Percentiles rank a stretch among this genome's conserved stretches.
phyloP scores from a whole-genome alignment of 2,113 vertebrate species.

The Grus americana region DNA sequence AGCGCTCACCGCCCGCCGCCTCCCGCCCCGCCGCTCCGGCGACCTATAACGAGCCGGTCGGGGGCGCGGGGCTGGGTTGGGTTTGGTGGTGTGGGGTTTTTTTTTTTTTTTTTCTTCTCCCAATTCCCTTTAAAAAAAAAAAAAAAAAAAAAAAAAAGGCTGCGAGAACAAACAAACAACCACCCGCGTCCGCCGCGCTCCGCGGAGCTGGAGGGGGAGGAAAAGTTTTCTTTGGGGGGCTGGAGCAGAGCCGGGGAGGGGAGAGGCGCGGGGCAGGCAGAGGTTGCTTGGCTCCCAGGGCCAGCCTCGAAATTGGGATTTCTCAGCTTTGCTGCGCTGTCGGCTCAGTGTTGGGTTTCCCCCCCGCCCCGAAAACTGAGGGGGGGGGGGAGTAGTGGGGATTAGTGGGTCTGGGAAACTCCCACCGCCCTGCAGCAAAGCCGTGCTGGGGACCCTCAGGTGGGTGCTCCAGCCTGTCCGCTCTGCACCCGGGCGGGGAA shows the following conservation, averaged over 20 bases:
- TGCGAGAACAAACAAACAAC: not conserved
- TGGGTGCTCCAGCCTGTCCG: rapidly evolving
- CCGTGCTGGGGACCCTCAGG: not conserved
- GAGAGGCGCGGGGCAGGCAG: not conserved
- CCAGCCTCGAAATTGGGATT: not conserved
- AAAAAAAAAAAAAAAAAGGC: not conserved
- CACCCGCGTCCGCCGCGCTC: not conserved
- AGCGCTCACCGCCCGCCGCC: not conserved
- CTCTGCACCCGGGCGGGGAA: not conserved
- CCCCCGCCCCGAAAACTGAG: not conserved
- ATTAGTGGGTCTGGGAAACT: not conserved
- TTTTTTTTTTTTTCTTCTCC: not conserved
- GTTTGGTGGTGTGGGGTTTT: not conserved
- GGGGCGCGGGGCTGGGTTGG: not conserved
- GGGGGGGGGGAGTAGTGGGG: too few relatives aligned
- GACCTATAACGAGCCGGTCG: not conserved
- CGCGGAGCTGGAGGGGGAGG: not conserved
- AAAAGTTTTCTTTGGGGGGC: not conserved
- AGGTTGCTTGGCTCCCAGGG: not conserved
- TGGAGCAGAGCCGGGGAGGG: not conserved
- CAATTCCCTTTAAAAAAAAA: not conserved
- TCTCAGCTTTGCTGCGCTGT: not conserved
- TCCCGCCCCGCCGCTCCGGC: not conserved
- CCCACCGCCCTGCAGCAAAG: not conserved
- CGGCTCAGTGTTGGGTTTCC: not conserved